These are phyloP conservation scores for Dicyrtomina minuta DNA, from an alignment of 2,888 invertebrate genomes.

Conservation along the genomic window DNA sequence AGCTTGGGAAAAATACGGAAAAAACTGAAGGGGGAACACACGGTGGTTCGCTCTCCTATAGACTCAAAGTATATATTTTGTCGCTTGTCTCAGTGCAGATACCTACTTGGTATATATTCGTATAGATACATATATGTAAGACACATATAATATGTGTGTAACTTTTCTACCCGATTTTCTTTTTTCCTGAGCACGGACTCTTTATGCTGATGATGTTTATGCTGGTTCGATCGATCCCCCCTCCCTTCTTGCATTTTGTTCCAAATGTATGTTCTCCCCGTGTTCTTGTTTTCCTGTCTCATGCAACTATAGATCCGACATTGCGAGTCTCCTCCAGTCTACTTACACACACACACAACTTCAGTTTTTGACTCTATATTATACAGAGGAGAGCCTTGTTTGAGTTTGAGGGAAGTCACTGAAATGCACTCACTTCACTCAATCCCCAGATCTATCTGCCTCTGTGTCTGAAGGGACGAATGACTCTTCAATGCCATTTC, in stretches of 20 bases:
- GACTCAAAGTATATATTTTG: conserved; percentile 10
- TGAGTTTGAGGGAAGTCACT: too few relatives aligned
- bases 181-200: conserved; percentile 14
- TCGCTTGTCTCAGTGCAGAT: not conserved
- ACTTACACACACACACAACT: not conserved
- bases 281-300: conserved; percentile 8
- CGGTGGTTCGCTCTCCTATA: conserved; percentile 13
- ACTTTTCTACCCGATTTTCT: conserved; percentile 23
- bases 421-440: too few relatives aligned
- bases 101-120: not conserved
- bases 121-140: not conserved
- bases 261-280: conserved; percentile 4
- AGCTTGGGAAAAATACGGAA: conserved; percentile 20
- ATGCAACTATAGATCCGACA: too few relatives aligned
- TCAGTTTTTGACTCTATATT: not conserved
- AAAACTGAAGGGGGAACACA: conserved; percentile 16
- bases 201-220: conserved; percentile 24
- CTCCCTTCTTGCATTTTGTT: conserved; percentile 23
- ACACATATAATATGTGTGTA: not conserved
- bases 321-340: not conserved
- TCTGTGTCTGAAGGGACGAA: too few relatives aligned
- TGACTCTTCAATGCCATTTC: too few relatives aligned
- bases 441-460: too few relatives aligned
- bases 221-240: conserved; percentile 23
- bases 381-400: too few relatives aligned